Evolutionary conservation across 2,797 vertebrate genomes (phyloP).

Genomic region (Limosa lapponica): DNA sequence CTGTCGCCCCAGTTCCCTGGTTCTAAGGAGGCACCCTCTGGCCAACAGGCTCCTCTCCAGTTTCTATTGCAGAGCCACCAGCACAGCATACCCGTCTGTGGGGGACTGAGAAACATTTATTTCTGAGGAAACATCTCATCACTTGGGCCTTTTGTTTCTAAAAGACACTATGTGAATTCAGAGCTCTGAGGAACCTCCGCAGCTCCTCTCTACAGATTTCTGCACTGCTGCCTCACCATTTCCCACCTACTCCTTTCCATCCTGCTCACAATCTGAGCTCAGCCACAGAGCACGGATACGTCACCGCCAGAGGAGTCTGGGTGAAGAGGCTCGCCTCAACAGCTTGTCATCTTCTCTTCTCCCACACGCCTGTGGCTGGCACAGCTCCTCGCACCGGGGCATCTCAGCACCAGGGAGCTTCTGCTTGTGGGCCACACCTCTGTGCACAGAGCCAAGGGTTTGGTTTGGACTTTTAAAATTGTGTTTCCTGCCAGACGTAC

Average conservation of each 20-base stretch:
- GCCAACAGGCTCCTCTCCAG: neutral
- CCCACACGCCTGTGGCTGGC: neutral
- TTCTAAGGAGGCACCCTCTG: neutral
- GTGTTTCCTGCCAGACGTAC: conserved; percentile 16
- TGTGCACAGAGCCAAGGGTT: conserved; percentile 23
- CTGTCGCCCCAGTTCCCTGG: neutral
- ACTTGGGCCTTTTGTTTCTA: conserved; percentile 2
- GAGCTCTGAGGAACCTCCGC: neutral
- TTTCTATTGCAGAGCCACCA: neutral
- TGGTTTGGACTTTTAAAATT: conserved; percentile 4
- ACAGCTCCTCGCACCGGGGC: neutral
- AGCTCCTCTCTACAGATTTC: neutral
- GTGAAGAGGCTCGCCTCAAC: neutral
- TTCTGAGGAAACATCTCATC: neutral
- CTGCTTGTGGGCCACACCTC: conserved; percentile 68
- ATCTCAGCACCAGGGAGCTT: neutral
- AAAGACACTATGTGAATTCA: neutral
- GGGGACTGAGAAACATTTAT: neutral
- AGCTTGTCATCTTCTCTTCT: conserved; percentile 5
- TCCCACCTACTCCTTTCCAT: conserved; percentile 8
- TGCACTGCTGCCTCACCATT: neutral
- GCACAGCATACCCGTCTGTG: neutral
- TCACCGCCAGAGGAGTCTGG: neutral
- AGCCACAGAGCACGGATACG: neutral
- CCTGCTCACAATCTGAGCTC: neutral